These are phyloP conservation scores for Hypomecis atomaria DNA, from an alignment of 2,888 invertebrate species.

Conservation along the genomic window DNA sequence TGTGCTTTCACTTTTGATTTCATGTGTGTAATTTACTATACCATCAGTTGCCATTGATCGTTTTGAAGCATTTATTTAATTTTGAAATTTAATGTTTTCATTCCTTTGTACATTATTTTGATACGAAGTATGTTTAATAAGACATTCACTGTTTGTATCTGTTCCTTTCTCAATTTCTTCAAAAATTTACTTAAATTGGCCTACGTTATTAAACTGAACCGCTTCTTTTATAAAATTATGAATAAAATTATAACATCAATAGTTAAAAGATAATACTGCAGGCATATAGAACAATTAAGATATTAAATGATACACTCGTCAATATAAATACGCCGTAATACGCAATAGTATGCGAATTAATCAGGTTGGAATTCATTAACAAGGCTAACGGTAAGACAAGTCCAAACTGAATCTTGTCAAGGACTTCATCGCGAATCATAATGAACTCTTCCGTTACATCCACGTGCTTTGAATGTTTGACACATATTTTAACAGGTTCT, in stretches of 20 bases:
- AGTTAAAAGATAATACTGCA: no score
- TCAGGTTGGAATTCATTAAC: constrained; percentile 29
- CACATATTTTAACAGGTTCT: constrained; percentile 12
- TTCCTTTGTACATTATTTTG: background rate
- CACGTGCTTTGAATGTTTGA: constrained; percentile 23
- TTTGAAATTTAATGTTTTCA: background rate
- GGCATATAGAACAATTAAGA: background rate
- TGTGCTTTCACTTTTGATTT: constrained; percentile 47
- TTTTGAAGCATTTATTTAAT: background rate
- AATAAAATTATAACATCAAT: no score
- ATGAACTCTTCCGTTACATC: constrained; percentile 20
- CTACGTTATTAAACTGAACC: no score
- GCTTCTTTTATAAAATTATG: no score
- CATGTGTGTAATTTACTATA: constrained; percentile 32
- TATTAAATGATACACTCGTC: background rate
- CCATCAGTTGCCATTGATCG: constrained; percentile 23
- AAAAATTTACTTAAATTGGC: no score
- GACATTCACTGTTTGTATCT: no score
- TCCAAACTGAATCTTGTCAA: constrained; percentile 30
- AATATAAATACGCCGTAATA: background rate
- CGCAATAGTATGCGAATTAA: constrained; percentile 14
- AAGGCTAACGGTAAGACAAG: constrained; percentile 31
- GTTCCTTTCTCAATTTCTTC: no score
- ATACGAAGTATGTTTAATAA: background rate
- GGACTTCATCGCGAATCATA: constrained; percentile 25